phyloP scores from a whole-genome alignment of 2,797 vertebrate genomes.

The Pseudochromis fuscus region DNA sequence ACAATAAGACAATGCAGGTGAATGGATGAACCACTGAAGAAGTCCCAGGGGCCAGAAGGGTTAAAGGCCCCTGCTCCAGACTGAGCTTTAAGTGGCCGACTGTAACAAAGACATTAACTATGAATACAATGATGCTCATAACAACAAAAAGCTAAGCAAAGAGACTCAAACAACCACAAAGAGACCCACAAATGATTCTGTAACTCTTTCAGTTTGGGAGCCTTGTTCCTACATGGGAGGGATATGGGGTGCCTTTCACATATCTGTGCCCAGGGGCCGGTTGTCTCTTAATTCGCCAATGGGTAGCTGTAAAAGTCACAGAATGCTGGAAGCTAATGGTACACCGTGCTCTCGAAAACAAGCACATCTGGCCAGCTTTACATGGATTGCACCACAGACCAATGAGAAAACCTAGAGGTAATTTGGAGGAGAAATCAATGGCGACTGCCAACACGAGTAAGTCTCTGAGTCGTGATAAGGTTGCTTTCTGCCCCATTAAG shows the following conservation, averaged over 20 bases:
- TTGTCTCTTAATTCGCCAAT: not conserved
- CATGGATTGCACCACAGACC: conserved; percentile 37
- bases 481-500: conserved; percentile 69
- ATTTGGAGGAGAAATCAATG: conserved; percentile 69
- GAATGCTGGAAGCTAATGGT: conserved; percentile 34
- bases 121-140: not conserved
- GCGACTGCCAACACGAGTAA: conserved; percentile 57
- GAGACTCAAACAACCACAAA: not conserved
- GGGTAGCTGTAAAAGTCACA: conserved; percentile 27
- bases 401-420: conserved; percentile 57
- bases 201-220: not conserved
- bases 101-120: not conserved
- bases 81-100: not conserved
- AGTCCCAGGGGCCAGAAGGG: too few species aligned
- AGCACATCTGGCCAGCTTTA: conserved; percentile 52
- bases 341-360: conserved; percentile 43
- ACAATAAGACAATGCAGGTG: not conserved
- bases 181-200: too few species aligned
- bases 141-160: not conserved
- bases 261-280: not conserved
- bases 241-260: not conserved
- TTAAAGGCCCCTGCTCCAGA: not conserved
- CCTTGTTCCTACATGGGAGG: not conserved
- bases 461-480: conserved; percentile 60
- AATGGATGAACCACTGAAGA: not conserved